Conservation (phyloP, 2,113 vertebrate species). For the Chroicocephalus ridibundus region DNA sequence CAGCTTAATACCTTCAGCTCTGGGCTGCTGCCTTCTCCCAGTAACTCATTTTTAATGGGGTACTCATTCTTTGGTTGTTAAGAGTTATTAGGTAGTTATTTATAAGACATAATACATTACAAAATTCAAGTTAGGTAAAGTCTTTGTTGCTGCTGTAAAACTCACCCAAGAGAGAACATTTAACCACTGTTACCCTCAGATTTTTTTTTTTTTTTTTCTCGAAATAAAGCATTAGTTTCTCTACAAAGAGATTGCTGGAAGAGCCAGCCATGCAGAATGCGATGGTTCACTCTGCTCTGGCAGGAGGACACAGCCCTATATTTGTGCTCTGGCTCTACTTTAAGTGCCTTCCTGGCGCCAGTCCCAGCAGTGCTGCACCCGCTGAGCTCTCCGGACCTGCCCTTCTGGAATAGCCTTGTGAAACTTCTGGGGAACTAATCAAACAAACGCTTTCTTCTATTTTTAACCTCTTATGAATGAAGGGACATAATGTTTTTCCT, state of each 20-base stretch:
- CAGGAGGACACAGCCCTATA: background rate
- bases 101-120: background rate
- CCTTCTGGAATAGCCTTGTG: background rate
- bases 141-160: background rate
- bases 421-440: background rate
- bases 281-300: background rate
- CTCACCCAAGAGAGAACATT: background rate
- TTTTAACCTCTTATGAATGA: background rate
- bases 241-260: background rate
- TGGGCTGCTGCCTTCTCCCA: background rate
- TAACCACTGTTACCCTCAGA: background rate
- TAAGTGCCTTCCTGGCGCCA: background rate
- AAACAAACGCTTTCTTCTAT: background rate
- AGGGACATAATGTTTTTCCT: background rate
- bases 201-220: background rate
- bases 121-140: background rate
- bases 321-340: background rate
- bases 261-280: background rate
- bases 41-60: background rate
- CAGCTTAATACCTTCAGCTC: background rate
- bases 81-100: background rate
- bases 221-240: background rate
- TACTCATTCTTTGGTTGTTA: background rate
- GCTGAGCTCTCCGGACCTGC: background rate
- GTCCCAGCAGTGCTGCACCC: background rate